Evolutionary conservation across 2,888 invertebrate species (phyloP), one percentile per base, ranked within the genome.

Genomic region (Sialis lutaria): DNA sequence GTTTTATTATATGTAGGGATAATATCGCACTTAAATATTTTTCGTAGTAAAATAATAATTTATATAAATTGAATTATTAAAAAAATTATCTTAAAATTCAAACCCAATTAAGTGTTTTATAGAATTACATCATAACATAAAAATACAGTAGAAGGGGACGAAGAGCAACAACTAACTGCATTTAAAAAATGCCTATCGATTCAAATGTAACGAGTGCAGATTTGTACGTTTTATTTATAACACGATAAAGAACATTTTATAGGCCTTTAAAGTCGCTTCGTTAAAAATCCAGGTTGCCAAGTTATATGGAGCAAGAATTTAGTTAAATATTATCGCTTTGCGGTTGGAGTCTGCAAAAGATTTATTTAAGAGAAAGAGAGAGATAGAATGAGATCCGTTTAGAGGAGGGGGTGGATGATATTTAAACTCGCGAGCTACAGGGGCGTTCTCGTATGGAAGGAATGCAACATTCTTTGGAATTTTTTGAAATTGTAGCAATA

Each of bases 241-340:
- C 35, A 45, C 45, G 45, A 45, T 45, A 45, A 45, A 45, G 45
- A 45, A 45, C 37, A 45, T 45, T 45, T 45, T 45, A 45, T 45
- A 45, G 45, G 45, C 45, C 37, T 37, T 45, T 45, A 45, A 45
- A 45, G 45, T 45, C 45, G 31, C 35, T 45, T 45, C 42, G 41
- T 47, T 42, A 54, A 55, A 52, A 50, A 56, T 56, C 54, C 56
- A 56, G 56, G 57, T 57, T 55, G 54, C 35, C 44, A 58, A 59
- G 62, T 60, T 63, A 61, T 63, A 61, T 63, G 59, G 59, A 63
- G 61, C 61, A 63, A 60, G 62, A 64, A 63, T 64, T 64, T 63
- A 63, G 61, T 64, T 64, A 64, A 64, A 64, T 64, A 64, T 64
- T 64, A 64, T 64, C 63, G 62, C 59, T 57, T 58, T 53, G 52